These are phyloP conservation scores for Erinaceus europaeus DNA, from an alignment of 2,113 vertebrate genomes.

Conservation along the genomic window DNA sequence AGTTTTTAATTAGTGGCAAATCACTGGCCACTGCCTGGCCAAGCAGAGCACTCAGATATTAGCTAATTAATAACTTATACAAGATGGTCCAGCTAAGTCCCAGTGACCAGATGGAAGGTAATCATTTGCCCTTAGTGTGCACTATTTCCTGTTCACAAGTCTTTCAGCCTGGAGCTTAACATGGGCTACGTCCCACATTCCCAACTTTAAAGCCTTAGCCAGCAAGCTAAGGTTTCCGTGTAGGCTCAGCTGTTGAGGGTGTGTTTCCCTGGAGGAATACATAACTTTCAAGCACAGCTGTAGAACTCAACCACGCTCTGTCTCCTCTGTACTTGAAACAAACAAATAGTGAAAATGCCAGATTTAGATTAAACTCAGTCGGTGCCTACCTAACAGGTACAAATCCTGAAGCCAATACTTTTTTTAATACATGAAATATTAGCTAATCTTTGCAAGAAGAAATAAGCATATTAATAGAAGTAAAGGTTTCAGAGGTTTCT, in stretches of 20 bases:
- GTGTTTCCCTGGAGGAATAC: no score
- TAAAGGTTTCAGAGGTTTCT: background rate
- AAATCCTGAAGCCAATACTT: no score
- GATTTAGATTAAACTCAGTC: background rate
- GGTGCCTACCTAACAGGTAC: background rate
- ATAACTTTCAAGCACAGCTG: background rate
- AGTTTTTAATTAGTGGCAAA: no score
- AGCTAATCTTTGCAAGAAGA: background rate
- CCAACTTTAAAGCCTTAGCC: background rate
- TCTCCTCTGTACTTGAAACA: background rate
- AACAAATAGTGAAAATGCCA: background rate
- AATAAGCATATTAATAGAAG: background rate
- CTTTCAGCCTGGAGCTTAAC: fast-evolving
- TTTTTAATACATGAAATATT: background rate
- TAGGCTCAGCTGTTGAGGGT: no score
- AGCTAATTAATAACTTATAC: background rate
- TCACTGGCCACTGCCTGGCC: background rate
- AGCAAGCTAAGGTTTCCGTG: no score
- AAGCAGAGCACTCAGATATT: fast-evolving
- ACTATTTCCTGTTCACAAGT: background rate
- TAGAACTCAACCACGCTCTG: background rate
- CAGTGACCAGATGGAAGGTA: no score
- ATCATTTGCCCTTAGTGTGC: no score
- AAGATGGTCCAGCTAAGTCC: background rate
- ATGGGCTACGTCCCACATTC: fast-evolving